Conservation (phyloP, 2,797 vertebrate genomes). For the Danio jaintianensis region DNA sequence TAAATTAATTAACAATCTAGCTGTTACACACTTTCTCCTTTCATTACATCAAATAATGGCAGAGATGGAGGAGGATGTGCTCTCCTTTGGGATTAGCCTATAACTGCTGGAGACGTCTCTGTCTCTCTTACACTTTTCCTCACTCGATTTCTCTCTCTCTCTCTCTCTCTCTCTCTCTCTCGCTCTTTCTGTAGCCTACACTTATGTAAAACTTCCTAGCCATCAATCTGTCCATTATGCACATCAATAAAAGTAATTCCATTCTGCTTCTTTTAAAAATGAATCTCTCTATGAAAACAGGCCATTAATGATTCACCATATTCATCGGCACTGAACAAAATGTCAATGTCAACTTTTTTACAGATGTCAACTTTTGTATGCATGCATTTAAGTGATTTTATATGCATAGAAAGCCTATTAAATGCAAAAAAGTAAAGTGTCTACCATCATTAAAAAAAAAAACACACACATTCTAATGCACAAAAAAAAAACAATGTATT, state of each 20-base stretch:
- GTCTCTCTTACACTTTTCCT: constrained; percentile 63
- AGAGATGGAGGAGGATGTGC: constrained; percentile 83
- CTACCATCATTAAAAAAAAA: no score
- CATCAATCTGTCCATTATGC: constrained; percentile 20
- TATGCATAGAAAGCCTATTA: background rate
- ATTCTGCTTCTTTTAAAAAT: background rate
- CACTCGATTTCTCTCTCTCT: constrained; percentile 46
- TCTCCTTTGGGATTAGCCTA: constrained; percentile 78
- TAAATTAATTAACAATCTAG: constrained; percentile 99
- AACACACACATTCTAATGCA: no score
- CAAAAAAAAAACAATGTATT: no score
- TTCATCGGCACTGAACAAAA: background rate
- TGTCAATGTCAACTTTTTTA: background rate
- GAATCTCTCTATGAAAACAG: background rate
- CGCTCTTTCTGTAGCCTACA: constrained; percentile 17
- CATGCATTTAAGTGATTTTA: background rate
- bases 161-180: constrained; percentile 48
- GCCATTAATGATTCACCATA: background rate
- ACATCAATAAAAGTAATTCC: background rate
- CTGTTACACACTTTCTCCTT: constrained; percentile 97
- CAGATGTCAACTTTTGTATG: background rate
- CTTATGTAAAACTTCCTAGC: background rate
- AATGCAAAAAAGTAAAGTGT: background rate
- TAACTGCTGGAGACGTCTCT: constrained; percentile 71
- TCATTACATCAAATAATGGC: constrained; percentile 99